Evolutionary conservation across 2,888 invertebrate species (phyloP).

Genomic region (Chymomyza amoena): DNA sequence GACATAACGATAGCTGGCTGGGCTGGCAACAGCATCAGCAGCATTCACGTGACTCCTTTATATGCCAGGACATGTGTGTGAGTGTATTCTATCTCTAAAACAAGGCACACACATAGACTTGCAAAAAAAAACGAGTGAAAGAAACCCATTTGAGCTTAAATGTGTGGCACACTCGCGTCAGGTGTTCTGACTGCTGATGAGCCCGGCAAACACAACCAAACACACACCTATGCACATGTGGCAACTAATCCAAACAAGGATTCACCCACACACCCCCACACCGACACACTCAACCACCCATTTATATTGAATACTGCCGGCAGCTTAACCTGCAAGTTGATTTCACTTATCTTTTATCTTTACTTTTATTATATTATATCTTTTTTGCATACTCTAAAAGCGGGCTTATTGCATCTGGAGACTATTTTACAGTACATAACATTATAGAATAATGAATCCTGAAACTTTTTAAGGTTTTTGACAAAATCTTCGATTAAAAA

Average conservation of each 20-base stretch:
- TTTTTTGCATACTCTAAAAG: neutral
- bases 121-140: conserved; percentile 33
- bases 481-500: too few relatives aligned
- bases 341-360: conserved; percentile 68
- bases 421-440: too few relatives aligned
- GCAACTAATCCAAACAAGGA: neutral
- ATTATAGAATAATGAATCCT: too few relatives aligned
- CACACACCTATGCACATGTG: neutral
- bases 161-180: conserved; percentile 42
- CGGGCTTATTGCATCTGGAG: too few relatives aligned
- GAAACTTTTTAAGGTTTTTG: too few relatives aligned
- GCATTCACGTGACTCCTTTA: neutral
- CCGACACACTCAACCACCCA: neutral
- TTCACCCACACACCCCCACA: conserved; percentile 8
- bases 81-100: neutral
- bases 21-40: neutral
- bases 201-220: conserved; percentile 13
- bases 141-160: conserved; percentile 33
- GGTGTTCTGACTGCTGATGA: conserved; percentile 68
- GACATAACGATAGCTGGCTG: neutral
- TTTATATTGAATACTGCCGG: conserved; percentile 16
- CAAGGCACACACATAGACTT: neutral
- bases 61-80: neutral
- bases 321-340: conserved; percentile 70
- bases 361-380: conserved; percentile 38